Evolutionary conservation across 2,888 invertebrate species (phyloP).

Genomic region (Caenorhabditis panamensis): DNA sequence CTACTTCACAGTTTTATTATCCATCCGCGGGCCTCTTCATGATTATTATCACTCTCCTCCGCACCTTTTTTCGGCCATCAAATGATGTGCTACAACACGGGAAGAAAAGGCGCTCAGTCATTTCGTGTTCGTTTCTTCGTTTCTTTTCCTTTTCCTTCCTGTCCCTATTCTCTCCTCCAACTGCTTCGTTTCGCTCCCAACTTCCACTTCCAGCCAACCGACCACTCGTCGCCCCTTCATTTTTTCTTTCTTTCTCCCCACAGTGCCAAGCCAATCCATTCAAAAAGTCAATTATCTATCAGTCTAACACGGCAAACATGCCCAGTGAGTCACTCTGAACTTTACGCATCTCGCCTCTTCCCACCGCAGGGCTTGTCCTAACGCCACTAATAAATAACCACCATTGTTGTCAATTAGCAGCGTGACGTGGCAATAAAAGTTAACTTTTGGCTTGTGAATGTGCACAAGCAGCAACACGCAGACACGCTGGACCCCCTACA

Average conservation of each 20-base stretch:
- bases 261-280: constrained; percentile 29
- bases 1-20: constrained; percentile 21
- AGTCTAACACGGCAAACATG: constrained; percentile 35
- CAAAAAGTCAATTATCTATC: constrained; percentile 57
- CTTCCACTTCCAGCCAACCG: constrained; percentile 5
- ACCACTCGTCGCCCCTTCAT: neutral
- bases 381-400: constrained; percentile 34
- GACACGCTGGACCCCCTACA: constrained; percentile 13
- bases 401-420: constrained; percentile 57
- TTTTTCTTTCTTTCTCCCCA: neutral
- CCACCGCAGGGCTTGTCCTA: constrained; percentile 19
- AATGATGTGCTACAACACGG: constrained; percentile 12
- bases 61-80: constrained; percentile 38
- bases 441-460: constrained; percentile 46
- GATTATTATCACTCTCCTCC: constrained; percentile 38
- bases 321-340: constrained; percentile 52
- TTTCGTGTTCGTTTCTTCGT: constrained; percentile 1
- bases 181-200: no score
- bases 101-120: constrained; percentile 8
- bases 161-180: no score
- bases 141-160: constrained; percentile 15
- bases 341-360: constrained; percentile 50
- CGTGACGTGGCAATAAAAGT: constrained; percentile 56
- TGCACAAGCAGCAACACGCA: constrained; percentile 1
- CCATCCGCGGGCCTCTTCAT: constrained; percentile 11